Evolutionary conservation across 2,888 invertebrate species (phyloP).

Genomic region (Caenorhabditis virilis): DNA sequence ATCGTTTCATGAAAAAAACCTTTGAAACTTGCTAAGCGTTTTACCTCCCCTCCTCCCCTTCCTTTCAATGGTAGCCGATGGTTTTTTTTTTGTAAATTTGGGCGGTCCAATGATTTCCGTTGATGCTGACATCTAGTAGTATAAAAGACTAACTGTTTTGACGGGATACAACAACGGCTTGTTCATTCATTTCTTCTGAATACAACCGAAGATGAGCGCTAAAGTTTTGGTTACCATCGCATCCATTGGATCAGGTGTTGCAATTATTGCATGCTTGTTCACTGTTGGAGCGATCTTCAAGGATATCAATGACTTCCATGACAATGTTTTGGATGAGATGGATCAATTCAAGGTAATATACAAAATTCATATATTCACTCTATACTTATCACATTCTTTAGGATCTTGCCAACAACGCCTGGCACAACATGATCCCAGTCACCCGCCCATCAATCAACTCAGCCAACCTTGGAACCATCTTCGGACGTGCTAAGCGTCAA

Average conservation of each 20-base stretch:
- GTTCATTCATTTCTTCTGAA: neutral
- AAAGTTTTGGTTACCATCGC: slow-evolving; percentile 28
- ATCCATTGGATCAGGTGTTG: slow-evolving; percentile 28
- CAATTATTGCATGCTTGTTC: slow-evolving; percentile 38
- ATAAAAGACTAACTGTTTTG: too few relatives aligned
- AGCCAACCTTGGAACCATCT: slow-evolving; percentile 25
- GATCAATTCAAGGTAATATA: slow-evolving; percentile 40
- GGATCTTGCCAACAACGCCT: slow-evolving; percentile 43
- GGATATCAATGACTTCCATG: slow-evolving; percentile 46
- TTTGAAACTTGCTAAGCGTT: too few relatives aligned
- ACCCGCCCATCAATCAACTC: slow-evolving; percentile 31
- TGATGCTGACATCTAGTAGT: too few relatives aligned
- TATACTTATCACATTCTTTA: too few relatives aligned
- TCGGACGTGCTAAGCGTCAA: slow-evolving; percentile 46
- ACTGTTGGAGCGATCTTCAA: slow-evolving; percentile 42
- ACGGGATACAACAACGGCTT: too few relatives aligned
- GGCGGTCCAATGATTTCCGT: too few relatives aligned
- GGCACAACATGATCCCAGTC: slow-evolving; percentile 44
- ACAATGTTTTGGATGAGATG: slow-evolving; percentile 46
- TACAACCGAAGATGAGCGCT: too few relatives aligned
- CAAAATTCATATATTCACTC: too few relatives aligned
- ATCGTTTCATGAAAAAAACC: too few relatives aligned
- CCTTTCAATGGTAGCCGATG: too few relatives aligned
- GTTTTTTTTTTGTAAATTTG: too few relatives aligned
- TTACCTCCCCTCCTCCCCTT: too few relatives aligned